These are phyloP conservation scores for Cherax quadricarinatus DNA, from an alignment of 1,140 invertebrate genomes.

Conservation along the genomic window DNA sequence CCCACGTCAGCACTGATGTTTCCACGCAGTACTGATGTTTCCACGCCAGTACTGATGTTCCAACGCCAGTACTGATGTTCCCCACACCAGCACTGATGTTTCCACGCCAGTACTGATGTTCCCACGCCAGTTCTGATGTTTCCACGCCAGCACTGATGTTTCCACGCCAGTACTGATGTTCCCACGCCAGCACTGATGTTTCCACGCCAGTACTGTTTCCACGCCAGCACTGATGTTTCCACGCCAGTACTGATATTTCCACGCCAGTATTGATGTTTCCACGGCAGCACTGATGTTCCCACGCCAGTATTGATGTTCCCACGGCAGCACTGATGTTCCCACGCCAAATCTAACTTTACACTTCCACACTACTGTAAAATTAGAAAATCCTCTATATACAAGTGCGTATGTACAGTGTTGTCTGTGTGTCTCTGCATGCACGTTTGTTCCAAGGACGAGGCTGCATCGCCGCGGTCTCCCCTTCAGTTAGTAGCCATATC, in stretches of 20 bases:
- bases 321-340: neutral
- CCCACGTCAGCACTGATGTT: neutral
- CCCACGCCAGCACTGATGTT: neutral
- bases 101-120: neutral
- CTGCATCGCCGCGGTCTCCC: no score
- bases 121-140: neutral
- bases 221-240: no score
- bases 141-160: neutral
- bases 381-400: no score
- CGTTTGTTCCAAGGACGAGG: no score
- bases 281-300: neutral
- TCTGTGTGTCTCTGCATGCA: no score
- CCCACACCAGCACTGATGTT: neutral
- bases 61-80: neutral
- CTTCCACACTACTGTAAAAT: no score
- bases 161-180: neutral
- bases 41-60: neutral
- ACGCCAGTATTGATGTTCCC: neutral
- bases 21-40: no score
- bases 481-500: no score
- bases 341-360: neutral
- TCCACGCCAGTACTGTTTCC: neutral
- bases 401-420: no score
- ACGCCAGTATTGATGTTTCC: neutral
- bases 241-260: neutral